Evolutionary conservation across 2,888 invertebrate genomes (phyloP), one percentile per base, ranked within the genome.

Genomic region (Ophion slaviceki): DNA sequence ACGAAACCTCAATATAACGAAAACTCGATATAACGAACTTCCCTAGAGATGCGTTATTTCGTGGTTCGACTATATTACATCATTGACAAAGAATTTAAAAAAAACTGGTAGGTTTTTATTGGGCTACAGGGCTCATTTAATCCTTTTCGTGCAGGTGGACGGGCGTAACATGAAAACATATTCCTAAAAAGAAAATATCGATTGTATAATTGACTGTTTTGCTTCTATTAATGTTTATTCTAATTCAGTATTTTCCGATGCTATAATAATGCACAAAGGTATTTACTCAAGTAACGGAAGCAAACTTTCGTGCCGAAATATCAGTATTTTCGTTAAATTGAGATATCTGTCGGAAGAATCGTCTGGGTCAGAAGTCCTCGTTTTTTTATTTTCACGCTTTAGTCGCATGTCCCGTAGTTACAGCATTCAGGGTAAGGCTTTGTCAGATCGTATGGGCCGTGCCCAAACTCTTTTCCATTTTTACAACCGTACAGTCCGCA

Each of bases 401-500:
- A 62, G 45, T 17, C 1, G 32, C 75, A 66, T 45, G 10, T 17
- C 0, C 1, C 5, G 2, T 17, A 1, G 4, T n/a, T 2, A 7
- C 75, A 76, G 17, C 75, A 76, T 0, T 20, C 11, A 47, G 75
- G 75, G 11, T 20, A 66, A 2, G 0, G 7, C 32, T 76, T 66
- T 5, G 47, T 45, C 47, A 53, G n/a, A 53, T 76, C 53, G 8
- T 11, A 2, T 66, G 24, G 24, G 32, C 10, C 14, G 1, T 1
- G 1, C 4, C 10, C n/a, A 57, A 17, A 2, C 47, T 11, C 10
- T 10, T 0, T 17, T n/a, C 57, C 57, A 32, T 71, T n/a, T n/a
- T 0, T 2, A 36, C 59, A 72, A n/a, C 0, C 2, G 10, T 6
- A 0, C 8, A 17, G 0, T 2, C 40, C 0, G 40, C 77, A 77